Evolutionary conservation across 2,888 invertebrate species (phyloP).

Genomic region (Drosophila peninsularis): DNA sequence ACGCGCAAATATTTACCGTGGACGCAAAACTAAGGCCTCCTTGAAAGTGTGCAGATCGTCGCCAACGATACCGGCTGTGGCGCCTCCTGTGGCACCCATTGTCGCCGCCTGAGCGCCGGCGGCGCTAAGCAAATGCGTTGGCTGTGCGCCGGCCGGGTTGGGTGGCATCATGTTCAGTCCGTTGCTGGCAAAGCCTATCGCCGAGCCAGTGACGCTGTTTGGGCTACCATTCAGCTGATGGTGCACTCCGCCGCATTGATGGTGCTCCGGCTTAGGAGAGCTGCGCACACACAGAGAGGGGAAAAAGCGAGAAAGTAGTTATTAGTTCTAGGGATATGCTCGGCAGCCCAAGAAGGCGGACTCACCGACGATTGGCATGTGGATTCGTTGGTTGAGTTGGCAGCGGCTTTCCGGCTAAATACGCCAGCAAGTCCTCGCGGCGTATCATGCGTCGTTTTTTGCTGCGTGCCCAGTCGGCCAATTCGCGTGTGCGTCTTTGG

Average conservation of each 20-base stretch:
- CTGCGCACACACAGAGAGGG: conserved; percentile 36
- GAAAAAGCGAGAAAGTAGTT: neutral
- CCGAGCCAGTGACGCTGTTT: conserved; percentile 24
- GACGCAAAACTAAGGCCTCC: conserved; percentile 89
- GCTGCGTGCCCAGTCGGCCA: conserved; percentile 91
- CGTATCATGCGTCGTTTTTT: conserved; percentile 89
- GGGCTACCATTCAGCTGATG: conserved; percentile 37
- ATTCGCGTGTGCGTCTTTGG: conserved; percentile 90
- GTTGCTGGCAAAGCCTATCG: conserved; percentile 39
- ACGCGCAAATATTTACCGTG: conserved; percentile 74
- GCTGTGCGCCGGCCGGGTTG: conserved; percentile 43
- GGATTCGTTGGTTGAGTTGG: conserved; percentile 85
- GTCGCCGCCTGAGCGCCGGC: conserved; percentile 29
- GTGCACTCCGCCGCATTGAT: conserved; percentile 37
- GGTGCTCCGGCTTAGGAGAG: conserved; percentile 83
- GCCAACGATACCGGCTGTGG: conserved; percentile 43
- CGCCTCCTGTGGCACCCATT: conserved; percentile 36
- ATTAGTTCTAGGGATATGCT: conserved; percentile 14
- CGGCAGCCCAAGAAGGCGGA: conserved; percentile 27
- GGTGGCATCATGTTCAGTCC: conserved; percentile 49
- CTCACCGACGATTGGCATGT: conserved; percentile 85
- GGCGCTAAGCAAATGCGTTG: conserved; percentile 51
- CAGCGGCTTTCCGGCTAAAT: conserved; percentile 89
- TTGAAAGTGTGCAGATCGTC: conserved; percentile 89
- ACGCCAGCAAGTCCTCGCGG: conserved; percentile 91